These are phyloP conservation scores for Oreochromis spilurus DNA, from an alignment of 2,113 vertebrate species.

Conservation along the genomic window DNA sequence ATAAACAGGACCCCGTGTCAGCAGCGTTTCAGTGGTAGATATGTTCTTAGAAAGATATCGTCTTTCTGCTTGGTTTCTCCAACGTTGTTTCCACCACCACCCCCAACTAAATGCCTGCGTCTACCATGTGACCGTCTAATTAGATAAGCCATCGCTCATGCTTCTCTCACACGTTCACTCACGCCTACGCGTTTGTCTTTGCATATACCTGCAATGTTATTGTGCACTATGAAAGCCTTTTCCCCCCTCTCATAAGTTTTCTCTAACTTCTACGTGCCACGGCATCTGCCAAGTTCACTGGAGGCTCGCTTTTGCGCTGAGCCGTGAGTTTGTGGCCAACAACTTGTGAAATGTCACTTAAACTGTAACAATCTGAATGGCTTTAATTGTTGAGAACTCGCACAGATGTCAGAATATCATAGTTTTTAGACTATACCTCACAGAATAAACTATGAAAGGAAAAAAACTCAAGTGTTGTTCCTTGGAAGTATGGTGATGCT, in stretches of 20 bases:
- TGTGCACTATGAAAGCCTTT: not conserved
- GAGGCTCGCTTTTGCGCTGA: not conserved
- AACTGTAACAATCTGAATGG: not conserved
- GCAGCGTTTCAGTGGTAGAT: not conserved
- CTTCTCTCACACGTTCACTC: not conserved
- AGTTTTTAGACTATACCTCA: not conserved
- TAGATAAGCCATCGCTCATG: not conserved
- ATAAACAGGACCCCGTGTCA: not conserved
- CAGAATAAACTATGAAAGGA: not conserved
- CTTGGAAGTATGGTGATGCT: not conserved
- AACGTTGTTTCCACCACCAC: not conserved
- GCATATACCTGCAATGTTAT: not conserved
- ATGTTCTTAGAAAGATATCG: not conserved
- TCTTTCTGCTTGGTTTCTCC: not conserved
- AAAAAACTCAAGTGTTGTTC: not conserved
- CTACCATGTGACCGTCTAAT: not conserved
- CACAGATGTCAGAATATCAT: not conserved
- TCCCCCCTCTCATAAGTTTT: not conserved
- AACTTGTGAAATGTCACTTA: not conserved
- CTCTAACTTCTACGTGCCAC: not conserved
- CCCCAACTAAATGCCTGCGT: not conserved
- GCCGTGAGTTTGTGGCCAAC: not conserved
- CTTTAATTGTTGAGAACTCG: not conserved
- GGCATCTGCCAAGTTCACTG: not conserved
- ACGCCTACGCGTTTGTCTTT: not conserved